Evolutionary conservation across 2,113 vertebrate species (phyloP), one percentile per base, ranked within the genome.

Genomic region (Melanerpes aurifrons): DNA sequence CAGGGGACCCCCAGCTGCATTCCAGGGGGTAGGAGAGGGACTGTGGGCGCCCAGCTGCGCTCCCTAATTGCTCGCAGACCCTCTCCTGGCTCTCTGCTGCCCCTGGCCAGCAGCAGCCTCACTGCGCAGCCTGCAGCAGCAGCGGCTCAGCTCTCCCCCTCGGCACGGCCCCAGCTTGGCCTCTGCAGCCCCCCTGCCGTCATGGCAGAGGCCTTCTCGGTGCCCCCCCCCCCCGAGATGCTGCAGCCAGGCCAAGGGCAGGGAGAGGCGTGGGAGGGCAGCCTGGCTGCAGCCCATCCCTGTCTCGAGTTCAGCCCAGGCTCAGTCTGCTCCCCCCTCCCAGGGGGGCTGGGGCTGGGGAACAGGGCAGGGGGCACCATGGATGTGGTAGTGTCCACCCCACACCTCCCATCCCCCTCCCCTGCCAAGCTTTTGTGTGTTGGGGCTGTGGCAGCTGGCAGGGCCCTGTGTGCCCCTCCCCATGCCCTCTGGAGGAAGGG

Each of bases 11-110:
- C 57, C 70, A 1, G 71, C 68, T 0, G 1, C 82, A 47, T 87
- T 93, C 82, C 78, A 72, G 68, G 19, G 37, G 85, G 56, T 5
- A 74, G 59, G 43, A 74, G 59, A 47, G 43, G 79, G 83, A 35
- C 58, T 74, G 18, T 9, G 16, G 7, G 54, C 8, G 1, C 85
- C 74, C 14, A 0, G 18, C 40, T 66, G 70, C 0, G 4, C 82
- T 90, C 74, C 78, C 85, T 93, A 82, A 93, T 90, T 80, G 91
- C 72, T 91, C 88, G 1, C 90, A 96, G 92, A 80, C 90, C 78
- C 84, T 92, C 87, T 92, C 87, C 84, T 37, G 79, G 53, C 82
- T 47, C 22, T 0, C 22, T 0, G 68, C 32, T 8, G 2, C 35
- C n/a, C 4, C 40, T 16, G 70, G 6, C 58, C 64, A 35, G 24